Evolutionary conservation across 2,888 invertebrate genomes (phyloP), one percentile per base, ranked within the genome.

Genomic region (Eupelmus urozonus): DNA sequence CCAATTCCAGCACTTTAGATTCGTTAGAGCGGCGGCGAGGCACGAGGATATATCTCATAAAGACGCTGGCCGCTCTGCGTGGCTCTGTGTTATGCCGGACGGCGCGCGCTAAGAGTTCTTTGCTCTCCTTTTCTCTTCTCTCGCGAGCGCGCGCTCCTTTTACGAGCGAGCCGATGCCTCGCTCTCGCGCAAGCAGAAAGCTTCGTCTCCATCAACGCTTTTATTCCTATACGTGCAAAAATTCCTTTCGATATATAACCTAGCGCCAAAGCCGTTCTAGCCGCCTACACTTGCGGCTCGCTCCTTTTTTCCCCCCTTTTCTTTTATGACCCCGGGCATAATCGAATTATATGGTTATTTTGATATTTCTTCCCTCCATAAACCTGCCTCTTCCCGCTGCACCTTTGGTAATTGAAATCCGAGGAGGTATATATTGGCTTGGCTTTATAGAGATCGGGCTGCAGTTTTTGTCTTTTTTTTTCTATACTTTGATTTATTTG

Each of bases 1-100:
- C 18, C 65, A 76, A 65, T 71, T 71, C 55, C 76, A 18, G 45
- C 66, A 76, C 59, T 76, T 76, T 76, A 71, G 59, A 42, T 53
- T 76, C 71, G 66, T 76, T 76, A 76, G n/a, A n/a, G n/a, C n/a
- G n/a, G 51, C 20, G 3, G 34, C 34, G 5, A 34, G 34, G 3
- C 34, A 34, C 5, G 9, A 59, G 13, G 13, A 27, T 27, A 25
- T n/a, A n/a, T n/a, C n/a, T n/a, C n/a, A n/a, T n/a, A n/a, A n/a
- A n/a, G n/a, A n/a, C n/a, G n/a, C n/a, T n/a, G n/a, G n/a, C n/a
- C n/a, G n/a, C n/a, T n/a, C n/a, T n/a, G n/a, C n/a, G n/a, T n/a
- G n/a, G n/a, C n/a, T n/a, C n/a, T n/a, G n/a, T n/a, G n/a, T n/a
- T n/a, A n/a, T n/a, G n/a, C n/a, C n/a, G n/a, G n/a, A n/a, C n/a